A percentile compares a stretch with the other conserved stretches of the same genome.
phyloP scores from a whole-genome alignment of 2,113 vertebrate species.

The Pteronura brasiliensis region DNA sequence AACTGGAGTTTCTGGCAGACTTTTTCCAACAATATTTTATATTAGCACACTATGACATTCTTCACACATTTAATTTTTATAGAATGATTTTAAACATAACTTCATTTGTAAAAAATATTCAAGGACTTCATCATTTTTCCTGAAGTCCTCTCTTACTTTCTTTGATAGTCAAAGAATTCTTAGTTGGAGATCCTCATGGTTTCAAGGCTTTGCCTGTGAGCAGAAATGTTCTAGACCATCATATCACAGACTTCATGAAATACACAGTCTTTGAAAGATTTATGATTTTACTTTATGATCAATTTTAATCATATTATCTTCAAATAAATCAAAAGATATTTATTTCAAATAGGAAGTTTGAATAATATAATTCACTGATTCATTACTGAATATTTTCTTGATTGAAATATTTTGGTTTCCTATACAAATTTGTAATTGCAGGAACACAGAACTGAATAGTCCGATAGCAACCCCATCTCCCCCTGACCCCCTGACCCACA shows the following conservation, averaged over 20 bases:
- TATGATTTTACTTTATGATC: neutral
- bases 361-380: neutral
- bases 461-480: neutral
- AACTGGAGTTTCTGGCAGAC: neutral
- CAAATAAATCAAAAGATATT: neutral
- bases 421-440: neutral
- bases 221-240: neutral
- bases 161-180: neutral
- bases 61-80: neutral
- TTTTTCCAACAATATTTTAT: constrained; percentile 1
- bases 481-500: accelerated
- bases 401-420: neutral
- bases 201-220: neutral
- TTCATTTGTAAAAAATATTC: neutral
- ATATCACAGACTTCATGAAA: neutral
- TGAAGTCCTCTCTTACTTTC: neutral
- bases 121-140: neutral
- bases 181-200: neutral
- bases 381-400: neutral
- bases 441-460: neutral
- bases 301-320: neutral
- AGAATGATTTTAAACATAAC: neutral
- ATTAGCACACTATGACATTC: neutral
- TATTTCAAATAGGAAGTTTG: neutral
- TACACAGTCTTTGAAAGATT: neutral